Percentiles rank a stretch among this genome's conserved stretches.
phyloP scores from a whole-genome alignment of 2,113 vertebrate genomes.

The Petroica traversi region DNA sequence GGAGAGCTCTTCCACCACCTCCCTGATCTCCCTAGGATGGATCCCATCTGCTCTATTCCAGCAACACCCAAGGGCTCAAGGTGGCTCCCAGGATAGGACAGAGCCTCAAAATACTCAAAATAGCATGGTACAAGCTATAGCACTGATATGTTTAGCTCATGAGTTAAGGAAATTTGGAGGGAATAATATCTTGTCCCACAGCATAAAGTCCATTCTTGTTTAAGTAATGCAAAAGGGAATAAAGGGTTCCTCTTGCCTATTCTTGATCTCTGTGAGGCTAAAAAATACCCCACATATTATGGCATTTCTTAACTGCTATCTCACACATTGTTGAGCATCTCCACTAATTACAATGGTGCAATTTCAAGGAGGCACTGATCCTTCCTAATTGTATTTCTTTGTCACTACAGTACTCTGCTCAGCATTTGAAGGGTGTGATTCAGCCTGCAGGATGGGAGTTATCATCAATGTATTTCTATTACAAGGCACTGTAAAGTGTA shows the following conservation, averaged over 20 bases:
- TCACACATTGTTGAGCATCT: not conserved
- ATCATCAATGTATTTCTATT: not conserved
- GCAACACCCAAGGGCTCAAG: not conserved
- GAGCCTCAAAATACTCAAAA: not conserved
- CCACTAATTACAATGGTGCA: not conserved
- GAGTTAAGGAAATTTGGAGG: not conserved
- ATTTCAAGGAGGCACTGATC: not conserved
- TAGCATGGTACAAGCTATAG: not conserved
- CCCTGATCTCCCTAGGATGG: not conserved
- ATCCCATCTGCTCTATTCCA: not conserved
- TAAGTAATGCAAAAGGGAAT: not conserved
- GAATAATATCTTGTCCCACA: rapidly evolving
- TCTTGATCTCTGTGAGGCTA: not conserved
- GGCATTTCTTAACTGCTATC: not conserved
- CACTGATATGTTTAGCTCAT: not conserved
- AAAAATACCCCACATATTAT: not conserved
- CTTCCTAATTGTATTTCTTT: not conserved
- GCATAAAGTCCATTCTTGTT: not conserved
- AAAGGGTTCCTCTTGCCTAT: not conserved
- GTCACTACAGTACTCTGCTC: not conserved
- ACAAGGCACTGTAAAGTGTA: not conserved
- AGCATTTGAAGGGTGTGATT: not conserved
- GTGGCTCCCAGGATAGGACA: not conserved
- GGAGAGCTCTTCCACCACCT: not conserved
- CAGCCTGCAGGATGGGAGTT: not conserved